Conservation (phyloP, 2,113 vertebrate species). For the Colius striatus region DNA sequence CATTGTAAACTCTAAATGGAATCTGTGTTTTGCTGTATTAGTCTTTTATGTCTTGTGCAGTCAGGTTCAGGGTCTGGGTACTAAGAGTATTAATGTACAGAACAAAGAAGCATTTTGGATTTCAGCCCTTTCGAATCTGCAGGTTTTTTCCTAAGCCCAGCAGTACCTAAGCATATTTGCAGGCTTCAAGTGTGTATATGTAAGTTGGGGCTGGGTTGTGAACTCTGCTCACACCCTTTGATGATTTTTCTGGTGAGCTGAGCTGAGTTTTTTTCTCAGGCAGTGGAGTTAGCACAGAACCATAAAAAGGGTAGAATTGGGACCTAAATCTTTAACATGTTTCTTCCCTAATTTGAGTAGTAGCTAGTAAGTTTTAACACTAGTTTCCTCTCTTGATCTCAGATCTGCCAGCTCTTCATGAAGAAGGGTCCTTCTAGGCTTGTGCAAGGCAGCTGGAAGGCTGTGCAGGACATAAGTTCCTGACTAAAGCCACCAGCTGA, state of each 20-base stretch:
- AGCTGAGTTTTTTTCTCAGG: background rate
- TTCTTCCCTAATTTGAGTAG: background rate
- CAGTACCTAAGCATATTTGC: background rate
- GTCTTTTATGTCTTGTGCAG: background rate
- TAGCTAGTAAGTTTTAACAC: background rate
- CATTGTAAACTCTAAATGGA: background rate
- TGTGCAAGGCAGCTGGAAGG: background rate
- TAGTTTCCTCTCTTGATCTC: slow-evolving; percentile 11
- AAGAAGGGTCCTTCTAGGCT: background rate
- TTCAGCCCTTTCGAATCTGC: background rate
- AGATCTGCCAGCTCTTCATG: background rate
- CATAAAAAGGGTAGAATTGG: background rate
- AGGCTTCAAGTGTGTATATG: background rate
- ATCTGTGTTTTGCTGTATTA: background rate
- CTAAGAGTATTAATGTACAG: background rate
- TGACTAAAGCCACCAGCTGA: background rate
- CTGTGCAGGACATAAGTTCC: background rate
- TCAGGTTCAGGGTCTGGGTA: background rate
- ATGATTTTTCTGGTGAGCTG: background rate
- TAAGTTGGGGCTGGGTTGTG: background rate
- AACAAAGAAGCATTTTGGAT: background rate
- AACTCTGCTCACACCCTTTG: background rate
- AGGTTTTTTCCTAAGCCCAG: background rate
- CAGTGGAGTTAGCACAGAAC: background rate
- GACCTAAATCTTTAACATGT: background rate